Base-by-base conservation (phyloP, 2,888 invertebrate genomes). In the Coleophora flavipennella region DNA sequence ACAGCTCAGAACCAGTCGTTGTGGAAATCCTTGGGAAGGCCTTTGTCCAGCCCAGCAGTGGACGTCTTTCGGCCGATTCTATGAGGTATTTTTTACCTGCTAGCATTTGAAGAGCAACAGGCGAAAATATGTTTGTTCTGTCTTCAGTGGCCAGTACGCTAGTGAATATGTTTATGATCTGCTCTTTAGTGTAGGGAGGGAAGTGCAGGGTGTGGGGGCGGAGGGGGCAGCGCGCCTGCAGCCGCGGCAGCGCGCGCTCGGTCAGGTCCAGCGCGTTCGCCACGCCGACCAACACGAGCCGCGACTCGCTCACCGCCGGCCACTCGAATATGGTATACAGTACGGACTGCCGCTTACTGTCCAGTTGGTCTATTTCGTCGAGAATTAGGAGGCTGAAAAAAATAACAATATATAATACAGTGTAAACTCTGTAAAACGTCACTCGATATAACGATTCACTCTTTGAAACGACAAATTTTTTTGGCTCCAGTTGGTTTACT, bases 241-340 rank as follows among this genome's bases (percentile, higher is more conserved):
- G 86, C 44, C 97, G 87, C 20, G 97, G 95, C 43, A 99, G 79
- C 33, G 93, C 87, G 9, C 98, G 87, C 67, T 97, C 95, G 0
- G 97, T 98, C 45, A 99, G 85, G 81, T 99, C 98, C 40, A 99
- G 84, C 2, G 98, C 94, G 75, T 99, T 99, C 10, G 99, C 97
- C 48, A 99, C 93, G 32, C 97, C 98, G 26, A 98, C 87, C 8
- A 99, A 81, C 33, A 97, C 87, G 0, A 98, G 64, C 31, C 89
- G 89, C 0, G 93, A 91, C 13, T 87, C 75, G 0, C 78, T 65
- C 39, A 89, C 67, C 0, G 93, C 87, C 0, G 97, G 95, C 97
- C 96, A 97, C 64, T 96, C 95, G 67, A 99, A 98, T 53, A 98
- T 90, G 1, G 93, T 92, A 73, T 98, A 97, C 6, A 99, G 81